These are phyloP conservation scores for Galemys pyrenaicus DNA, from an alignment of 2,113 vertebrate species.

Conservation along the genomic window DNA sequence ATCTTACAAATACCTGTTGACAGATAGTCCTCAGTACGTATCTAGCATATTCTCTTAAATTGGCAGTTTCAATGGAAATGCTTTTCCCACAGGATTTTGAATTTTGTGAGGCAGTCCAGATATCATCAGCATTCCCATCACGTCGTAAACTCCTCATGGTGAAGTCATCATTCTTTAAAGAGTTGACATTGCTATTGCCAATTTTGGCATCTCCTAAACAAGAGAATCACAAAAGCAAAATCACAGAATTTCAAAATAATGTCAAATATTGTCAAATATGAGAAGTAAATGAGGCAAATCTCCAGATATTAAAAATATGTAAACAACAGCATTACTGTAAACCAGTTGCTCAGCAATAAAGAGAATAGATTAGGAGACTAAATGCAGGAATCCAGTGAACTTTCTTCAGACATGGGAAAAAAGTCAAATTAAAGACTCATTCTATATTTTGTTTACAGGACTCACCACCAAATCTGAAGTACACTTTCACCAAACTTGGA, in stretches of 20 bases:
- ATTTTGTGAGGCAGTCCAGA: slow-evolving; percentile 76
- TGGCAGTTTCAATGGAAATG: slow-evolving; percentile 85
- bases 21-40: slow-evolving; percentile 86
- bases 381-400: not conserved
- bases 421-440: not conserved
- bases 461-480: not conserved
- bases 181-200: slow-evolving; percentile 77
- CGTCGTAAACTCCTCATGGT: slow-evolving; percentile 75
- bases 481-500: not conserved
- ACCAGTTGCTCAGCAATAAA: not conserved
- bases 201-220: slow-evolving; percentile 85
- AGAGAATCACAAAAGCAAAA: slow-evolving; percentile 68
- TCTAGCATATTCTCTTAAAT: slow-evolving; percentile 85
- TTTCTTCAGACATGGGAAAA: not conserved
- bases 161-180: slow-evolving; percentile 82
- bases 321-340: not conserved
- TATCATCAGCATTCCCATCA: slow-evolving; percentile 79
- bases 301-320: not conserved
- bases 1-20: slow-evolving; percentile 83
- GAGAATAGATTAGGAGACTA: not conserved
- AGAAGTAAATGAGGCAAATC: not conserved
- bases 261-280: not conserved
- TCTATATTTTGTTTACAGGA: not conserved
- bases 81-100: slow-evolving; percentile 79
- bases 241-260: slow-evolving; percentile 34